Conservation (phyloP, 1,140 invertebrate genomes). For the Dendrolimus punctatus region DNA sequence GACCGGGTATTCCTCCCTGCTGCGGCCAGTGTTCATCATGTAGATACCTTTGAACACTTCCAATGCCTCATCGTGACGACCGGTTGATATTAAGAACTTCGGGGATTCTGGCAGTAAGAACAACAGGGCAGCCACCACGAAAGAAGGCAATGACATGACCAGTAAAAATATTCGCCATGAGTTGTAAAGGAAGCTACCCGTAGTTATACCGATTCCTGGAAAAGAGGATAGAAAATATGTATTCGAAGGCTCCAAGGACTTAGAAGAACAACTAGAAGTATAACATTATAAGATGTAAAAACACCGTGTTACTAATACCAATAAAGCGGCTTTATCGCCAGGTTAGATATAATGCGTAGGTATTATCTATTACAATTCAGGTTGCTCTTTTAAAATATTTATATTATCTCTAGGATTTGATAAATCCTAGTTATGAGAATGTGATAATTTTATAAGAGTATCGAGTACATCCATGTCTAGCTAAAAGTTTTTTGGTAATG, state of each 20-base stretch:
- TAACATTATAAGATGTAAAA: too few relatives aligned
- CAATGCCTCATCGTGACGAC: conserved; percentile 84
- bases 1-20: conserved; percentile 82
- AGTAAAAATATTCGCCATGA: conserved; percentile 94
- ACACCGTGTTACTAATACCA: too few relatives aligned
- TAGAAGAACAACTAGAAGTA: neutral
- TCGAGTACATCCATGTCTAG: too few relatives aligned
- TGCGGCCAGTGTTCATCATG: conserved; percentile 83
- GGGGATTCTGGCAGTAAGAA: conserved; percentile 93
- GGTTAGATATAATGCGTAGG: too few relatives aligned
- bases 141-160: conserved; percentile 88
- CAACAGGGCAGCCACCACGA: conserved; percentile 86
- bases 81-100: conserved; percentile 86
- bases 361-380: too few relatives aligned
- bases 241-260: neutral
- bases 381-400: too few relatives aligned
- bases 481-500: too few relatives aligned
- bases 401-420: too few relatives aligned
- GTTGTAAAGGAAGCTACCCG: conserved; percentile 82
- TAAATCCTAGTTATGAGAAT: too few relatives aligned
- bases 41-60: conserved; percentile 86
- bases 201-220: conserved; percentile 78
- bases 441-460: too few relatives aligned
- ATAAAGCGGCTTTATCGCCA: too few relatives aligned
- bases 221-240: conserved; percentile 6